phyloP scores from a whole-genome alignment of 2,888 invertebrate genomes.

The Gandaritis pyraliata region DNA sequence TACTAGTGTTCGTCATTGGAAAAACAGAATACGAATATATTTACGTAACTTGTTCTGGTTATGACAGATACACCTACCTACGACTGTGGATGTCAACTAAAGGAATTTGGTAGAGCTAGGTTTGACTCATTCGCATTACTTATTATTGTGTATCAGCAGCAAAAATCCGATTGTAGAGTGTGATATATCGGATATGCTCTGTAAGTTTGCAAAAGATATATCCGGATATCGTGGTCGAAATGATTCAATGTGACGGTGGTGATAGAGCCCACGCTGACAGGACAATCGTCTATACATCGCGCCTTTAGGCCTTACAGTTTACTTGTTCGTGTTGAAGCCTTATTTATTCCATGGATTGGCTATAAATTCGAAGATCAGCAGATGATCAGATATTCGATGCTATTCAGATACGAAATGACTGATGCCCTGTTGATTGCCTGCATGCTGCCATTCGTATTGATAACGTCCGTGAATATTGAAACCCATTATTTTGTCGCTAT shows the following conservation, averaged over 20 bases:
- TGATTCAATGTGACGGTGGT: conserved; percentile 39
- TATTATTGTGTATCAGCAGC: conserved; percentile 16
- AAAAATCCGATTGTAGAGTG: conserved; percentile 8
- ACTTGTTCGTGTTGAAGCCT: conserved; percentile 14
- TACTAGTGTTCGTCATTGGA: no score
- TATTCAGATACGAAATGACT: conserved; percentile 7
- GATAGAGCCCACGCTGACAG: conserved; percentile 53
- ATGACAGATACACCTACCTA: no score
- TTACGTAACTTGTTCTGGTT: no score
- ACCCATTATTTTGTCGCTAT: no score
- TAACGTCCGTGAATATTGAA: no score
- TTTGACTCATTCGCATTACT: conserved; percentile 20
- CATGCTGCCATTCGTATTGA: no score
- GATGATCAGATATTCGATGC: conserved; percentile 5
- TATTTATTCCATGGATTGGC: conserved; percentile 8
- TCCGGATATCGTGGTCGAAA: conserved; percentile 14
- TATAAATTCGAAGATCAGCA: conserved; percentile 6
- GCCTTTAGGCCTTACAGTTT: conserved; percentile 51
- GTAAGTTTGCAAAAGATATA: conserved; percentile 1
- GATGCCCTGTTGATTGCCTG: neutral
- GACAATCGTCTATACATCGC: conserved; percentile 71
- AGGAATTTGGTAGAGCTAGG: no score
- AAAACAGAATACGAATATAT: no score
- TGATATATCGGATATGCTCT: conserved; percentile 1
- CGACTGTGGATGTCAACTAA: no score